Conservation (phyloP, 2,797 vertebrate species). For the Etheostoma perlongum region DNA sequence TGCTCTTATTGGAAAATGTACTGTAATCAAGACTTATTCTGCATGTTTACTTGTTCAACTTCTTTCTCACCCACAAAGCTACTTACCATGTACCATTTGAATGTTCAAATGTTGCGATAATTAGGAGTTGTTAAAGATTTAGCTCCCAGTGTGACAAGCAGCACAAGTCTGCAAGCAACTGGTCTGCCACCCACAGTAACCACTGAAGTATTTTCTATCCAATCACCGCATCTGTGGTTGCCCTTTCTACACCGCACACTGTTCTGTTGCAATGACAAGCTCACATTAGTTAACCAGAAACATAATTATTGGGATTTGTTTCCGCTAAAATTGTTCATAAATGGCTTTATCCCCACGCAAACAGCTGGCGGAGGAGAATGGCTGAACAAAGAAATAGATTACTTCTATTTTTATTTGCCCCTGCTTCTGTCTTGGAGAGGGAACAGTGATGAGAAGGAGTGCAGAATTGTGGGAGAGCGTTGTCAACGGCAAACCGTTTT, state of each 20-base stretch:
- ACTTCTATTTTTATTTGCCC: conserved; percentile 44
- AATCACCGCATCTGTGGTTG: conserved; percentile 1
- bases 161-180: conserved; percentile 5
- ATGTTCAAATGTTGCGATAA: conserved; percentile 32
- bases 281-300: conserved; percentile 10
- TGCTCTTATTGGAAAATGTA: background rate
- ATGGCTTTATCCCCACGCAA: background rate
- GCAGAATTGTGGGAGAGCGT: conserved; percentile 13
- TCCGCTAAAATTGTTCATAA: conserved; percentile 8
- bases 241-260: background rate
- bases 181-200: conserved; percentile 8
- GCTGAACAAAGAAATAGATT: conserved; percentile 32
- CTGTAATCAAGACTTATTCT: background rate
- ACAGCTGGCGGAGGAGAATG: background rate
- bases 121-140: conserved; percentile 40
- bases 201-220: background rate
- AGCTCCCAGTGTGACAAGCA: conserved; percentile 23
- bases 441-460: background rate
- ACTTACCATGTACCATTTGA: conserved; percentile 37
- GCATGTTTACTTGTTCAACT: background rate
- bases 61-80: conserved; percentile 13
- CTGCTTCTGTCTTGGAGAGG: conserved; percentile 7
- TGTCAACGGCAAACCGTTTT: conserved; percentile 18
- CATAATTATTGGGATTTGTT: conserved; percentile 21
- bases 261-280: conserved; percentile 11